A percentile compares a stretch with the other conserved stretches of the same genome.
phyloP scores from a whole-genome alignment of 1,140 invertebrate genomes.

The Cyclina sinensis region DNA sequence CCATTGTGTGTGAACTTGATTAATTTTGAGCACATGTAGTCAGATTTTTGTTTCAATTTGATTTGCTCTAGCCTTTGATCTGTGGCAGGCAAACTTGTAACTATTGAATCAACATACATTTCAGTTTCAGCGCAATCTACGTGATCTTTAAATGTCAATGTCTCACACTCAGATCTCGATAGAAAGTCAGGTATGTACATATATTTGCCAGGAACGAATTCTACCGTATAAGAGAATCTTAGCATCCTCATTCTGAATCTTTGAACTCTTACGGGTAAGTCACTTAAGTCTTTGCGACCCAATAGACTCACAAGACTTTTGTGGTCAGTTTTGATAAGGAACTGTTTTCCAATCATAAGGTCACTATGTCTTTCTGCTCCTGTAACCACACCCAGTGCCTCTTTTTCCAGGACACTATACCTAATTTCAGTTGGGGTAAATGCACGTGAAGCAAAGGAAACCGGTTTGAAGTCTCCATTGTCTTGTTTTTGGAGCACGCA shows the following conservation, averaged over 20 bases:
- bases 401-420: slow-evolving; percentile 15
- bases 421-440: slow-evolving; percentile 1
- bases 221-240: too few species aligned
- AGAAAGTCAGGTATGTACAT: too few species aligned
- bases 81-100: background rate
- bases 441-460: background rate
- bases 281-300: slow-evolving; percentile 59
- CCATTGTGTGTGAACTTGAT: background rate
- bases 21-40: background rate
- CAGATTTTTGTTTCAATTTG: too few species aligned
- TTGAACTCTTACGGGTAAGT: too few species aligned
- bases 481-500: background rate
- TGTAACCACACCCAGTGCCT: background rate
- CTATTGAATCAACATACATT: background rate
- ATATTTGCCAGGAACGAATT: too few species aligned
- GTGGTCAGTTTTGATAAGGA: slow-evolving; percentile 70
- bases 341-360: slow-evolving; percentile 41
- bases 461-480: slow-evolving; percentile 35
- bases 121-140: too few species aligned
- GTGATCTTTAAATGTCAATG: too few species aligned
- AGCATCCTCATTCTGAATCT: too few species aligned
- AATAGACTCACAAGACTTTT: slow-evolving; percentile 64
- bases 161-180: too few species aligned
- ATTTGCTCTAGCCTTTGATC: too few species aligned
- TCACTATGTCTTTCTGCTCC: slow-evolving; percentile 48